phyloP scores from a whole-genome alignment of 2,888 invertebrate genomes.

The Synergus japonicus region DNA sequence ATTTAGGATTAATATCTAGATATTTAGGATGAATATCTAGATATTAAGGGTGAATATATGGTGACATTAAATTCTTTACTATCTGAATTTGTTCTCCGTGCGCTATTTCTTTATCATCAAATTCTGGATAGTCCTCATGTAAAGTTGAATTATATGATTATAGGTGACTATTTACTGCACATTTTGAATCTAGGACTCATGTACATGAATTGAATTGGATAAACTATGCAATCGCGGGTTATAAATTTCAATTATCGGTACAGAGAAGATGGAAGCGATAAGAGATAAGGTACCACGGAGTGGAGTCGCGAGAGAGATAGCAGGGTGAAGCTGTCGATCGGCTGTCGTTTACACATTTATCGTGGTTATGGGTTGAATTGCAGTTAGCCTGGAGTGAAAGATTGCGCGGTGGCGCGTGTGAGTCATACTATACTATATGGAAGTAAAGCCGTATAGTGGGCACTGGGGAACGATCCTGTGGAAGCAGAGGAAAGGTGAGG shows the following conservation, averaged over 20 bases:
- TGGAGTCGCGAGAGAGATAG: neutral
- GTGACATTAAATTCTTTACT: too few relatives aligned
- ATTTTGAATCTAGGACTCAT: neutral
- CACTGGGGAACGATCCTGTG: conserved; percentile 2
- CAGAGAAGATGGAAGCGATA: neutral
- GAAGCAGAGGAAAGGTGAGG: conserved; percentile 15
- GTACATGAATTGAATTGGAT: neutral
- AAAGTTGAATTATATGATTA: neutral
- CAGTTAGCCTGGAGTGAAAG: neutral
- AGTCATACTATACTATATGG: neutral
- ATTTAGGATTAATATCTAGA: too few relatives aligned
- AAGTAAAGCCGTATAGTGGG: neutral
- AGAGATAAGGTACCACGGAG: neutral
- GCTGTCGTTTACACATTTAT: conserved; percentile 8
- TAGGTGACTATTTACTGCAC: neutral
- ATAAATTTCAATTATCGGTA: conserved; percentile 9
- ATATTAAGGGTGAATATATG: too few relatives aligned
- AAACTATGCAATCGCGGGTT: neutral
- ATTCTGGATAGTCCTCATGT: too few relatives aligned
- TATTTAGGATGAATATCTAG: too few relatives aligned
- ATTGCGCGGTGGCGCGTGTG: conserved; percentile 1
- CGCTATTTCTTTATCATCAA: too few relatives aligned
- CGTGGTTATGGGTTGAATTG: conserved; percentile 6
- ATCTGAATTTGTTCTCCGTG: too few relatives aligned
- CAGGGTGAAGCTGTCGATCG: neutral